Evolutionary conservation across 2,797 vertebrate species (phyloP).

Genomic region (Peromyscus nudipes): DNA sequence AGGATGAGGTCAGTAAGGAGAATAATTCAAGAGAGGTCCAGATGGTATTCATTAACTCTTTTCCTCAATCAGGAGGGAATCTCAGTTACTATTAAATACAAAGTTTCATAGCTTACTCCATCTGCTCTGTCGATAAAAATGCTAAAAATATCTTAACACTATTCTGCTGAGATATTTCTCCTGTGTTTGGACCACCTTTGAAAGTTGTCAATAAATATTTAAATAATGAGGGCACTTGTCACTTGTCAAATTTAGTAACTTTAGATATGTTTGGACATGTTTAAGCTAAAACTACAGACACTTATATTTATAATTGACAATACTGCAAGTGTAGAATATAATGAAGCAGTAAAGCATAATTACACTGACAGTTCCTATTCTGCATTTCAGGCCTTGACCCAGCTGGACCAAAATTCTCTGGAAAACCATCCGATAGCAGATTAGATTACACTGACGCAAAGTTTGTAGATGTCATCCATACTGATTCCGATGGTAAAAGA

Average conservation of each 20-base stretch:
- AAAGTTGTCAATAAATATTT: slow-evolving; percentile 11
- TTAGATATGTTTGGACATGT: not conserved
- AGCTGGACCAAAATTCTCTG: slow-evolving; percentile 94
- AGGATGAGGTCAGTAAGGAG: not conserved
- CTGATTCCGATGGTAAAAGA: slow-evolving; percentile 93
- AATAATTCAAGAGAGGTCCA: not conserved
- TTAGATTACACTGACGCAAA: slow-evolving; percentile 94
- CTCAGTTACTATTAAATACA: slow-evolving; percentile 25
- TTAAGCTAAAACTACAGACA: not conserved
- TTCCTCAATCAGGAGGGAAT: not conserved
- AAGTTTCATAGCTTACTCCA: not conserved
- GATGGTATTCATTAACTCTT: not conserved
- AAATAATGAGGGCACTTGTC: not conserved
- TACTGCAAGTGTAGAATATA: not conserved
- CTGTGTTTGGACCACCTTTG: not conserved
- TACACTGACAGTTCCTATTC: slow-evolving; percentile 45
- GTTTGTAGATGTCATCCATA: slow-evolving; percentile 97
- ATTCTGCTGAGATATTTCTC: not conserved
- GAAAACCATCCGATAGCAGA: slow-evolving; percentile 87
- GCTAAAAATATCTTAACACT: not conserved
- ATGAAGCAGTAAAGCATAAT: not conserved
- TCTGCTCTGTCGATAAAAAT: slow-evolving; percentile 23
- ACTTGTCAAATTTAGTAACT: not conserved
- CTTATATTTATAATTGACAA: slow-evolving; percentile 22
- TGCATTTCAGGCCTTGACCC: slow-evolving; percentile 94